These are phyloP conservation scores for Cebidichthys violaceus DNA, from an alignment of 2,113 vertebrate genomes.

Conservation along the genomic window DNA sequence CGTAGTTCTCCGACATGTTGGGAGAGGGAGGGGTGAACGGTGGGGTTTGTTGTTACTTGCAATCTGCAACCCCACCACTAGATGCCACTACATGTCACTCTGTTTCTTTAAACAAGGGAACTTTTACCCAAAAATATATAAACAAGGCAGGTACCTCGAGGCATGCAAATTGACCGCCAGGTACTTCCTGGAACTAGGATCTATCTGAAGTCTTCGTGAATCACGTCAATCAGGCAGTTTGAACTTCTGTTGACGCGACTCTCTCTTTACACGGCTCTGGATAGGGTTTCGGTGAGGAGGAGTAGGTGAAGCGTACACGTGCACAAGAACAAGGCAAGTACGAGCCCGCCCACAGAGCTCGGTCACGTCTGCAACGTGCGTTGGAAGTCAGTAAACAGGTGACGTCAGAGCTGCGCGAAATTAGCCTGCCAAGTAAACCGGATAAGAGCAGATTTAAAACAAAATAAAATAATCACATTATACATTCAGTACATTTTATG, in stretches of 20 bases:
- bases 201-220: not conserved
- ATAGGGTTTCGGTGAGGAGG: not conserved
- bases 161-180: no score
- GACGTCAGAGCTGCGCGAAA: slow-evolving; percentile 63
- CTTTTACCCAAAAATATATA: no score
- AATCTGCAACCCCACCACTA: no score
- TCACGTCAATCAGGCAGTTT: not conserved
- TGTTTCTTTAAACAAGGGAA: no score
- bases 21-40: no score
- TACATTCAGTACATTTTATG: not conserved
- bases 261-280: not conserved
- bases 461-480: not conserved
- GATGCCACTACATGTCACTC: no score
- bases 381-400: slow-evolving; percentile 77
- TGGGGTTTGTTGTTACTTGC: no score
- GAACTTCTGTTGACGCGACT: not conserved
- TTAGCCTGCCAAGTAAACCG: not conserved
- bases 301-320: slow-evolving; percentile 9
- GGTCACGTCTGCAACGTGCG: slow-evolving; percentile 73
- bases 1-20: no score
- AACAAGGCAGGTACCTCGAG: no score
- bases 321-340: slow-evolving; percentile 46
- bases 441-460: not conserved
- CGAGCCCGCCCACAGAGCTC: slow-evolving; percentile 47
- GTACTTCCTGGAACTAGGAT: no score